Evolutionary conservation across 2,888 invertebrate genomes (phyloP).

Genomic region (Limenitis camilla): DNA sequence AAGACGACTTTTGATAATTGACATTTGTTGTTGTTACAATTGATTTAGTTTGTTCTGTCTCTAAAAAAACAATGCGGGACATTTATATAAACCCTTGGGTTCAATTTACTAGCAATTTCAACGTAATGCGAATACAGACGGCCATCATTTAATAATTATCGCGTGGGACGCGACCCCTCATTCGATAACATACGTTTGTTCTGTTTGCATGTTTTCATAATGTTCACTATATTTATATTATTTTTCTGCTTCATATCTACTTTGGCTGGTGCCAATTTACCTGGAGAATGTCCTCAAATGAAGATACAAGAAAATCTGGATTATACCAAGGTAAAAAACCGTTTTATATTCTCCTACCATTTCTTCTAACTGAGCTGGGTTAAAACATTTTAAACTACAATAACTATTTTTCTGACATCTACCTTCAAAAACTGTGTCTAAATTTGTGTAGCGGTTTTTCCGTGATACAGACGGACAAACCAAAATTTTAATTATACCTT

Average conservation of each 20-base stretch:
- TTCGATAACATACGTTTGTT: slow-evolving; percentile 34
- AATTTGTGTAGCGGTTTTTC: too few species aligned
- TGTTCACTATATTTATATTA: slow-evolving; percentile 39
- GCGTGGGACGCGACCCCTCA: slow-evolving; percentile 46
- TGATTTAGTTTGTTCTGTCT: too few species aligned
- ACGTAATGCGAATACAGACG: slow-evolving; percentile 33
- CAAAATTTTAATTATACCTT: too few species aligned
- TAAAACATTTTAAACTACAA: too few species aligned
- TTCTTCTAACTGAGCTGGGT: too few species aligned
- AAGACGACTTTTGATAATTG: too few species aligned
- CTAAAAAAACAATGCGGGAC: slow-evolving; percentile 8
- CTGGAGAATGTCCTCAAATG: slow-evolving; percentile 55
- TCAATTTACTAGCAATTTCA: slow-evolving; percentile 36
- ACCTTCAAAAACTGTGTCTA: too few species aligned
- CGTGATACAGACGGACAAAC: too few species aligned
- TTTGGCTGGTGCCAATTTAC: slow-evolving; percentile 45
- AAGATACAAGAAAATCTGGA: slow-evolving; percentile 60
- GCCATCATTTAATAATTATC: slow-evolving; percentile 59
- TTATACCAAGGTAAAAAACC: slow-evolving; percentile 45
- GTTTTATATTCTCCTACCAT: too few species aligned
- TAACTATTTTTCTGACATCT: too few species aligned
- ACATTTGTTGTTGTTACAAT: too few species aligned
- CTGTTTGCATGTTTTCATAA: slow-evolving; percentile 34
- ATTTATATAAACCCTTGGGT: slow-evolving; percentile 24
- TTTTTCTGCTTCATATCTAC: slow-evolving; percentile 30